Evolutionary conservation across 2,113 vertebrate genomes (phyloP).

Genomic region (Gallinago media): DNA sequence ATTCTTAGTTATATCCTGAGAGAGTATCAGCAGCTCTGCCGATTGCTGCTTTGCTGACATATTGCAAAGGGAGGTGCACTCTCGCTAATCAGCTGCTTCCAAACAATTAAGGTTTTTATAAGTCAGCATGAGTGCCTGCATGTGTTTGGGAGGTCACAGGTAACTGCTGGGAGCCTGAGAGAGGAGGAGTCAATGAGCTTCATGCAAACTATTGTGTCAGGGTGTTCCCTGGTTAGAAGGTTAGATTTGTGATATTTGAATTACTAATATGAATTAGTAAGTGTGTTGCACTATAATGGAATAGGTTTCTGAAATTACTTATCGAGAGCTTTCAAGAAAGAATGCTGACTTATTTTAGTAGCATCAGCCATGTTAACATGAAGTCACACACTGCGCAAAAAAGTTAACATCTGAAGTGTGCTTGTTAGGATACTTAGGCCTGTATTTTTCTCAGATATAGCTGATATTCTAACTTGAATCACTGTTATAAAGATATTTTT

Average conservation of each 20-base stretch:
- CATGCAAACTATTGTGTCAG: not conserved
- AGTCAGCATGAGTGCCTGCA: not conserved
- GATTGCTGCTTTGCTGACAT: not conserved
- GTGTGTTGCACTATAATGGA: not conserved
- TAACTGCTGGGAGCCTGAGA: not conserved
- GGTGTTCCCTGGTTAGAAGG: not conserved
- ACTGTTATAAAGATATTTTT: not conserved
- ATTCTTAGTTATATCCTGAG: not conserved
- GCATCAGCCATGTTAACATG: not conserved
- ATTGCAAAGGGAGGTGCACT: not conserved
- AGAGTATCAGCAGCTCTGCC: not conserved
- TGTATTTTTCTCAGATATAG: not conserved
- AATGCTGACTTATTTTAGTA: not conserved
- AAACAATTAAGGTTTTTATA: slow-evolving; percentile 6
- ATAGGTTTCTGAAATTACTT: not conserved
- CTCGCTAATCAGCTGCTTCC: not conserved
- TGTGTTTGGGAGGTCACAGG: not conserved
- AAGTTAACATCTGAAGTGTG: not conserved
- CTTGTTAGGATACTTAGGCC: not conserved
- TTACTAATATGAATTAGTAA: not conserved
- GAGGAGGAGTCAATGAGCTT: not conserved
- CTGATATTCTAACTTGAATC: not conserved
- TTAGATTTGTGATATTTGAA: not conserved
- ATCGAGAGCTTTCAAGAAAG: not conserved
- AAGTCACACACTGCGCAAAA: not conserved